phyloP scores from a whole-genome alignment of 2,888 invertebrate species.

The Chrysolina americana region DNA sequence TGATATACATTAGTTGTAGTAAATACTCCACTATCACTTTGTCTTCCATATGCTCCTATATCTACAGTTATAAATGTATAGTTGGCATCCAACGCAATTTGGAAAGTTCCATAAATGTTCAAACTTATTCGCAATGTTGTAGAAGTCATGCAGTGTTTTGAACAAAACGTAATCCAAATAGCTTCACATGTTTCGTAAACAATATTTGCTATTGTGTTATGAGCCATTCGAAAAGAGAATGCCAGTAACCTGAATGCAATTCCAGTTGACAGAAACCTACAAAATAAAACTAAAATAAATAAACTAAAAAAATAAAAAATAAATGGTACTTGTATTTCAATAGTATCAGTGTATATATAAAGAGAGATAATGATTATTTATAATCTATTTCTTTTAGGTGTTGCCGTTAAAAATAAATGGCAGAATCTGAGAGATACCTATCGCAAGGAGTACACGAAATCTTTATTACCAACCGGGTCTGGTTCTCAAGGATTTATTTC shows the following conservation, averaged over 20 bases:
- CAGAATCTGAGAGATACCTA: background rate
- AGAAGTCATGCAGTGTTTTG: background rate
- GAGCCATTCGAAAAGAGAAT: too few species aligned
- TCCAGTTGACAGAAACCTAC: background rate
- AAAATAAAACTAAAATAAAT: background rate
- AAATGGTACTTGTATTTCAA: background rate
- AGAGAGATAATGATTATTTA: background rate
- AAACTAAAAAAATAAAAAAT: background rate
- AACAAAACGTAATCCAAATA: background rate
- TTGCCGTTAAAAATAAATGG: background rate
- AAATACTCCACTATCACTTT: slow-evolving; percentile 27
- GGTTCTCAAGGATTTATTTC: background rate
- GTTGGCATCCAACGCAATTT: too few species aligned
- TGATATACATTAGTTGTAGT: too few species aligned
- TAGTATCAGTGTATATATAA: background rate
- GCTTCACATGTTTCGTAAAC: slow-evolving; percentile 5
- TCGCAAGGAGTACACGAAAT: background rate
- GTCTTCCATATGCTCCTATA: slow-evolving; percentile 30
- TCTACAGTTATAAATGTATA: slow-evolving; percentile 26
- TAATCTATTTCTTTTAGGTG: background rate
- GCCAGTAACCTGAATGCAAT: slow-evolving; percentile 15
- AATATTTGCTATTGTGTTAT: slow-evolving; percentile 5
- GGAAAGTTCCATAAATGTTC: too few species aligned
- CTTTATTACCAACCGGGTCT: background rate
- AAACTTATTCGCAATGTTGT: too few species aligned